Base-by-base conservation (phyloP, 1,140 invertebrate species). In the Oedothorax gibbosus region DNA sequence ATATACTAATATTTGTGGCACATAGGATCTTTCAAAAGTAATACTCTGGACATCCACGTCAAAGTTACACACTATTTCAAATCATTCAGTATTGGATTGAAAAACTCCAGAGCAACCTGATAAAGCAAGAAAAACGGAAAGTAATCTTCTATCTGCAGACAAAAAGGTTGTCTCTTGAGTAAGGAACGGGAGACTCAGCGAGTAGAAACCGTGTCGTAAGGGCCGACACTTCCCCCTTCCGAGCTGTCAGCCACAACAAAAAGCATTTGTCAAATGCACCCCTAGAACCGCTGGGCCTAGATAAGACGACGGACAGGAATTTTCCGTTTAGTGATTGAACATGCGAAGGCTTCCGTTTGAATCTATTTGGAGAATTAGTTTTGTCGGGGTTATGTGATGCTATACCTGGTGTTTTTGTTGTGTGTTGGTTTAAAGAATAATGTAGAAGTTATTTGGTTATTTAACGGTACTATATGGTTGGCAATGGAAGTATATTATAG, bases 201-300 rank as follows among this genome's bases (percentile, higher is more conserved):
- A 77, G 35, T 65, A n/a, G 35, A 65, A 77, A 77, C 57, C 60
- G 10, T 77, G 75, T 77, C 75, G 65, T 35, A n/a, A 77, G 60
- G 21, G 7, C 57, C 49, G 75, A 77, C 60, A 77, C 60, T 77
- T 53, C 75, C 75, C 57, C 51, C 75, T 77, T 77, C 75, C 75
- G 75, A 35, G 35, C n/a, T 77, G 75, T 77, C 75, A 77, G 21
- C 75, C 75, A 51, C 60, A 64, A 77, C 60, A 65, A 77, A 77
- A 77, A 77, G 49, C 75, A 77, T 77, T 77, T 65, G 60, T 77
- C 75, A 77, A 77, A 57, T 62, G 35, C 54, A 75, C 54, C 72
- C 21, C 49, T 3, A 60, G 54, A 53, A 15, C 72, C 35, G 20
- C 53, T 20, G 53, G 51, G 49, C 53, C 12, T 35, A 35, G 72